Percentiles rank a stretch among this genome's conserved stretches.
phyloP scores from a whole-genome alignment of 2,888 invertebrate species.

The Bellardia pandia region DNA sequence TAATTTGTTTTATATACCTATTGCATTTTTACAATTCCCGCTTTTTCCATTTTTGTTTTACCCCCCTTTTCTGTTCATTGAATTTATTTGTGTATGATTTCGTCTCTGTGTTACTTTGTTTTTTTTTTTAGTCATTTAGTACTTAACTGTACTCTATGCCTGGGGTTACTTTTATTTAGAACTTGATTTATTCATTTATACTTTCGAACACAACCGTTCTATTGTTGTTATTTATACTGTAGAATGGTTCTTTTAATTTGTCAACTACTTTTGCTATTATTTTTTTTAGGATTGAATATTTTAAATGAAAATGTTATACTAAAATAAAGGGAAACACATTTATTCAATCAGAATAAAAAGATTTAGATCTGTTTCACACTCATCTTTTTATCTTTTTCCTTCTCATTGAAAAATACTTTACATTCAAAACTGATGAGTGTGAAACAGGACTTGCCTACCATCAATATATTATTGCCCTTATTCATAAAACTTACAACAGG shows the following conservation, averaged over 20 bases:
- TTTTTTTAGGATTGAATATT: background rate
- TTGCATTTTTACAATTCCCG: background rate
- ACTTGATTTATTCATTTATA: background rate
- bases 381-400: too few species aligned
- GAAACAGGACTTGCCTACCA: too few species aligned
- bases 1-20: slow-evolving; percentile 10
- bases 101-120: slow-evolving; percentile 1
- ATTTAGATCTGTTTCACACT: too few species aligned
- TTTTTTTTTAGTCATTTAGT: slow-evolving; percentile 10
- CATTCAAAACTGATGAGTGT: too few species aligned
- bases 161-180: slow-evolving; percentile 30
- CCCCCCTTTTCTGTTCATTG: background rate
- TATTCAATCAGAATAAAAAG: too few species aligned
- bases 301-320: too few species aligned
- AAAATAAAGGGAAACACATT: too few species aligned
- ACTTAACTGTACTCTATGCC: slow-evolving; percentile 38
- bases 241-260: too few species aligned
- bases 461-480: too few species aligned
- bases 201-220: background rate
- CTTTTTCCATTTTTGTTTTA: slow-evolving; percentile 22
- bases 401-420: too few species aligned
- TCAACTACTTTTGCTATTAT: background rate
- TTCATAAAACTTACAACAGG: too few species aligned
- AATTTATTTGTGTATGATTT: background rate
- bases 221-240: too few species aligned